phyloP scores from a whole-genome alignment of 1,140 invertebrate species.

The Cydia fagiglandana region DNA sequence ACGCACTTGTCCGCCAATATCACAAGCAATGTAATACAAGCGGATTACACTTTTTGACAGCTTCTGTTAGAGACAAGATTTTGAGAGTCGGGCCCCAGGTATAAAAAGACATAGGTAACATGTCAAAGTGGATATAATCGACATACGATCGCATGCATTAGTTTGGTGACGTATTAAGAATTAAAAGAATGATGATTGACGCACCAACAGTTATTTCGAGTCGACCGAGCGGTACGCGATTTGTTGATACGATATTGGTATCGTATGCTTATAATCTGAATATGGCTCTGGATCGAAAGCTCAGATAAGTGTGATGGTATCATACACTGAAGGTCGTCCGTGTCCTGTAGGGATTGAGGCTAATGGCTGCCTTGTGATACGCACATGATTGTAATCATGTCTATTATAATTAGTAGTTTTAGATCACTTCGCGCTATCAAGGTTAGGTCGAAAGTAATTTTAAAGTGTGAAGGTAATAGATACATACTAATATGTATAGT shows the following conservation, averaged over 20 bases:
- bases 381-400: slow-evolving; percentile 38
- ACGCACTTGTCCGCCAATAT: neutral
- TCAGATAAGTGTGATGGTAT: slow-evolving; percentile 53
- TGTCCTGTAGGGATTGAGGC: slow-evolving; percentile 68
- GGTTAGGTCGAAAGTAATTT: neutral
- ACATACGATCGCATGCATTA: slow-evolving; percentile 35
- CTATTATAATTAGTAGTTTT: slow-evolving; percentile 62
- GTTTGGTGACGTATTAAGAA: slow-evolving; percentile 46
- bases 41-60: too few species aligned
- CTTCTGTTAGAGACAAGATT: too few species aligned
- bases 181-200: too few species aligned
- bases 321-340: slow-evolving; percentile 62
- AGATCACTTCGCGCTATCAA: slow-evolving; percentile 49
- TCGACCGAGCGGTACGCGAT: too few species aligned
- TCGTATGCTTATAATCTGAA: neutral
- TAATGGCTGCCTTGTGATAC: slow-evolving; percentile 62
- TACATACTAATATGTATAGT: neutral
- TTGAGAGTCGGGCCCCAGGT: too few species aligned
- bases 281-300: slow-evolving; percentile 49
- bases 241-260: neutral
- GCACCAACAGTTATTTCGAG: too few species aligned
- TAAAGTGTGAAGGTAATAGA: slow-evolving; percentile 8
- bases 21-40: too few species aligned
- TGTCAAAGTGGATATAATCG: slow-evolving; percentile 67
- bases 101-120: too few species aligned